Evolutionary conservation across 2,888 invertebrate species (phyloP).

Genomic region (Chrysopilus asiliformis): DNA sequence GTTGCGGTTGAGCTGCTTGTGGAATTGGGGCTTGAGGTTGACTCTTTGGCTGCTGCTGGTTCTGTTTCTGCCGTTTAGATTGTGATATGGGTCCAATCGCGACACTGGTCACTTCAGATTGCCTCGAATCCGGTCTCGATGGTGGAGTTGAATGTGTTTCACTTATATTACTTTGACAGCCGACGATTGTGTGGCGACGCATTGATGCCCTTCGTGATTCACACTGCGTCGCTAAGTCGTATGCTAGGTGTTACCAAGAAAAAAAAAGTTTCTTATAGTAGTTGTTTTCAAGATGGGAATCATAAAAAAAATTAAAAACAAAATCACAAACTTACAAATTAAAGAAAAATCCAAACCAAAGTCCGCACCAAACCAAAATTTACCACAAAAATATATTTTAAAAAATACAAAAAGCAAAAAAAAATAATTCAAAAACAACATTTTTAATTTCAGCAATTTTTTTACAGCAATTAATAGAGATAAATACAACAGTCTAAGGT

Average conservation of each 20-base stretch:
- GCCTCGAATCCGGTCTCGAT: slow-evolving; percentile 49
- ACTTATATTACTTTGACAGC: slow-evolving; percentile 37
- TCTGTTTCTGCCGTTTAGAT: slow-evolving; percentile 7
- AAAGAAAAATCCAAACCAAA: too few species aligned
- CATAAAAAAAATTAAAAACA: background rate
- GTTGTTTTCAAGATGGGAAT: background rate
- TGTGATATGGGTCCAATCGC: slow-evolving; percentile 16
- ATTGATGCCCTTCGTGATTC: slow-evolving; percentile 55
- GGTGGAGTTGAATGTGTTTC: slow-evolving; percentile 47
- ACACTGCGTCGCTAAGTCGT: slow-evolving; percentile 72
- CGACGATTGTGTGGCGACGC: slow-evolving; percentile 54
- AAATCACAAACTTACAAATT: background rate
- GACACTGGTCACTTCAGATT: slow-evolving; percentile 34
- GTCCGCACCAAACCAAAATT: too few species aligned
- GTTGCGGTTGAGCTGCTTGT: slow-evolving; percentile 15
- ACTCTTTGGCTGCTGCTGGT: slow-evolving; percentile 8
- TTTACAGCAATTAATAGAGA: too few species aligned
- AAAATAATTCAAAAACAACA: too few species aligned
- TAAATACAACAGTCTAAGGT: too few species aligned
- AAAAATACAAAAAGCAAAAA: too few species aligned
- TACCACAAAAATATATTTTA: too few species aligned
- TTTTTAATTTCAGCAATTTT: too few species aligned
- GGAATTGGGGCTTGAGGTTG: slow-evolving; percentile 19
- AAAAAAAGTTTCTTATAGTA: background rate
- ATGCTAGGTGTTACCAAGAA: slow-evolving; percentile 39